Evolutionary conservation across 2,113 vertebrate species (phyloP).

Genomic region (Formicarius rufipectus): DNA sequence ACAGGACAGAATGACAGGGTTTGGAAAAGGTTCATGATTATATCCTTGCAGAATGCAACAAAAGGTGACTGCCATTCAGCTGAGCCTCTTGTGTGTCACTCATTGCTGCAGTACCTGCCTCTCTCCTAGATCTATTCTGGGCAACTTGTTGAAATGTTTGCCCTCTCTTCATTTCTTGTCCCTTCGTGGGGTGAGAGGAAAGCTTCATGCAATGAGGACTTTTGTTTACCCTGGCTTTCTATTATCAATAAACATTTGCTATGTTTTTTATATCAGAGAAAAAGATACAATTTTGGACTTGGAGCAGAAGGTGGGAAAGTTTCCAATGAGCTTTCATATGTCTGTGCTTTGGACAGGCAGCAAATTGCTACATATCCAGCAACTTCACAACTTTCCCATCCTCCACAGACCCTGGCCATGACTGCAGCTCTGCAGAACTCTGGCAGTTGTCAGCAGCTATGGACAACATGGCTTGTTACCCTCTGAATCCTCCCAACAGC

Average conservation of each 20-base stretch:
- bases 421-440: neutral
- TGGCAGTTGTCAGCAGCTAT: fast-evolving
- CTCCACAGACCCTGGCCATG: fast-evolving
- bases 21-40: neutral
- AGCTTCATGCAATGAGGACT: neutral
- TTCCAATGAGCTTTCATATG: neutral
- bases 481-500: neutral
- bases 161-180: neutral
- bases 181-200: neutral
- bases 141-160: neutral
- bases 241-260: neutral
- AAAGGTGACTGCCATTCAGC: neutral
- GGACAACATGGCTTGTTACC: neutral
- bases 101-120: neutral
- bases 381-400: neutral
- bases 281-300: neutral
- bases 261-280: neutral
- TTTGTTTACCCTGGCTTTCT: neutral
- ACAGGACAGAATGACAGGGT: neutral
- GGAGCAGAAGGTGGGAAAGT: neutral
- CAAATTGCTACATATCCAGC: neutral
- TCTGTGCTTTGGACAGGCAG: neutral
- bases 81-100: neutral
- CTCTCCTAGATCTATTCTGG: neutral
- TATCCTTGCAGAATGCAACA: neutral